These are phyloP conservation scores for rat (Rattus norvegicus) DNA, from an alignment of 2,113 vertebrate species.

Conservation along the genomic window DNA sequence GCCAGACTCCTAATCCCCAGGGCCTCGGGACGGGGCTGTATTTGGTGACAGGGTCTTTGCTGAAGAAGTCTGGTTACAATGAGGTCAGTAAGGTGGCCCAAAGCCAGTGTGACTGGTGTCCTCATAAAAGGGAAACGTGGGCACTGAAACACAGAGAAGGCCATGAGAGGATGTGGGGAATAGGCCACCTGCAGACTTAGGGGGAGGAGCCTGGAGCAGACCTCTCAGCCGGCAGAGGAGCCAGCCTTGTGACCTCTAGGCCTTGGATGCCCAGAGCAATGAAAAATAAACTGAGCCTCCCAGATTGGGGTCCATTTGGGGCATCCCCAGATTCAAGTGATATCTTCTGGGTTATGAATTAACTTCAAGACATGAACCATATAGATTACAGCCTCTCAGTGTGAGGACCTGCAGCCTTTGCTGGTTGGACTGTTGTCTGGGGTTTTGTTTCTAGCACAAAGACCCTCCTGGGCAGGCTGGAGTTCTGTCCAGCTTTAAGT, in stretches of 20 bases:
- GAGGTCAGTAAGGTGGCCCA: not conserved
- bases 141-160: not conserved
- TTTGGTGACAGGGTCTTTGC: not conserved
- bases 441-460: not conserved
- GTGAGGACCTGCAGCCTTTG: not conserved
- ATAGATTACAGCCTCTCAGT: not conserved
- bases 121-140: not conserved
- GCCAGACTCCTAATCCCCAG: no score
- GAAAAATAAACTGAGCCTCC: not conserved
- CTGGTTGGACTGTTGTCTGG: not conserved
- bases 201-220: not conserved
- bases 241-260: not conserved
- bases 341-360: not conserved
- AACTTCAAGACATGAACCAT: not conserved
- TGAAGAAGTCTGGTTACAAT: not conserved
- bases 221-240: not conserved
- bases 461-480: not conserved
- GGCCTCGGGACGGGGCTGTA: not conserved
- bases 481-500: not conserved
- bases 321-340: not conserved
- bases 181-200: not conserved
- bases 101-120: not conserved
- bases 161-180: fast-evolving
- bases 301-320: not conserved
- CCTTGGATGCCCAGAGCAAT: not conserved